A percentile compares a stretch with the other conserved stretches of the same genome.
Evolutionary conservation across 1,140 invertebrate species (phyloP).

Genomic region (Aricia agestis): DNA sequence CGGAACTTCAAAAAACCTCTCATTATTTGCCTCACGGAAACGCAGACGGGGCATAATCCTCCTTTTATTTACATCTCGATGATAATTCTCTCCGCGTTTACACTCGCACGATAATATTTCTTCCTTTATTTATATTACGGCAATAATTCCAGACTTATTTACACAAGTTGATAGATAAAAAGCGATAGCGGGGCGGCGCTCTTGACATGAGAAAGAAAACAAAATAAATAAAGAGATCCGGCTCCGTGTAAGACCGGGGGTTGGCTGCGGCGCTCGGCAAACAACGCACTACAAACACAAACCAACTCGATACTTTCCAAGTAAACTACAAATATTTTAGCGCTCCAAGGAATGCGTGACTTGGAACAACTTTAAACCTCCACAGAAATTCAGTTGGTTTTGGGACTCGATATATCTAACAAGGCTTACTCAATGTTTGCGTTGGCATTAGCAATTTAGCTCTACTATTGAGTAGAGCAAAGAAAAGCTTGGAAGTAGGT

Average conservation of each 20-base stretch:
- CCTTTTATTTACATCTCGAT: constrained; percentile 49
- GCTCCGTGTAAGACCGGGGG: constrained; percentile 64
- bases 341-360: neutral
- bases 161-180: constrained; percentile 69
- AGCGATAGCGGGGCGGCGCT: constrained; percentile 59
- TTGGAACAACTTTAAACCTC: neutral
- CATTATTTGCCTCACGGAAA: constrained; percentile 21
- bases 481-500: no score
- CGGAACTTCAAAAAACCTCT: neutral
- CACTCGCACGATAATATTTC: constrained; percentile 59
- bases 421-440: no score
- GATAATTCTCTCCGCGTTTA: constrained; percentile 61
- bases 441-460: no score
- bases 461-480: no score
- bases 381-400: neutral
- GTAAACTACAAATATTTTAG: constrained; percentile 9
- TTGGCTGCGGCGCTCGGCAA: constrained; percentile 34
- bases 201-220: constrained; percentile 64
- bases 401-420: no score
- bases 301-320: constrained; percentile 30
- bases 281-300: constrained; percentile 47
- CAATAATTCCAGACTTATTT: constrained; percentile 59
- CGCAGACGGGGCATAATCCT: constrained; percentile 40
- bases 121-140: constrained; percentile 61
- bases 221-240: constrained; percentile 65